Conservation (phyloP, 1,140 invertebrate genomes). For the Ditylenchus dipsaci region DNA sequence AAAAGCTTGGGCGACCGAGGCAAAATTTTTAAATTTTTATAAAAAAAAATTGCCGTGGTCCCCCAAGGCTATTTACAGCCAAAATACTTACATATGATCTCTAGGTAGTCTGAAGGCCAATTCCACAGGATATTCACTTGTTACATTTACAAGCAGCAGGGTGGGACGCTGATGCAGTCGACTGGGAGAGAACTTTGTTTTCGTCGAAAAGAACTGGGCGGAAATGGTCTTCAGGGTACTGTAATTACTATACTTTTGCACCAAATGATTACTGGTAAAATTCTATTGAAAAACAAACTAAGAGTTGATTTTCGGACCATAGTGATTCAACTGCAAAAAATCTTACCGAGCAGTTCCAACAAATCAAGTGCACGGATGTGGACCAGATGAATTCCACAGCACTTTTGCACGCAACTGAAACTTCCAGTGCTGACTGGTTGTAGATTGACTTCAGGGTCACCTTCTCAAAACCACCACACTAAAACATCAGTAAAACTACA, state of each 20-base stretch:
- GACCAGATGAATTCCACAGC: constrained; percentile 42
- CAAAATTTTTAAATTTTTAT: too few relatives aligned
- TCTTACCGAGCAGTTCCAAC: constrained; percentile 26
- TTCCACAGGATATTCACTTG: constrained; percentile 34
- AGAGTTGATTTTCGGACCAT: too few relatives aligned
- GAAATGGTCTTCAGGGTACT: constrained; percentile 6
- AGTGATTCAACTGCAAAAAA: too few relatives aligned
- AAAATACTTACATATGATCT: constrained; percentile 33
- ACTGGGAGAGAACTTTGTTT: too few relatives aligned
- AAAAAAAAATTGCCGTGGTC: too few relatives aligned
- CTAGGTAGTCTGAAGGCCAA: constrained; percentile 39
- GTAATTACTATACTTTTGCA: too few relatives aligned
- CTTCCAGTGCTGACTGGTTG: not conserved
- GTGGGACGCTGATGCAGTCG: not conserved
- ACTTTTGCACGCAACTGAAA: constrained; percentile 25
- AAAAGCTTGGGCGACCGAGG: too few relatives aligned
- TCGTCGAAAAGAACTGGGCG: not conserved
- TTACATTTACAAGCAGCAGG: constrained; percentile 2
- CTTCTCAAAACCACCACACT: constrained; percentile 36
- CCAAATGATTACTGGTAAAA: too few relatives aligned
- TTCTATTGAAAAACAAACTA: too few relatives aligned
- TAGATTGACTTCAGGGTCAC: constrained; percentile 15
- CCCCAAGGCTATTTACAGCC: too few relatives aligned
- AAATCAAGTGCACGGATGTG: constrained; percentile 38
- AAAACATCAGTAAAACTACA: not conserved